These are phyloP conservation scores for Leucopsar rothschildi DNA, from an alignment of 2,113 vertebrate genomes.

Conservation along the genomic window DNA sequence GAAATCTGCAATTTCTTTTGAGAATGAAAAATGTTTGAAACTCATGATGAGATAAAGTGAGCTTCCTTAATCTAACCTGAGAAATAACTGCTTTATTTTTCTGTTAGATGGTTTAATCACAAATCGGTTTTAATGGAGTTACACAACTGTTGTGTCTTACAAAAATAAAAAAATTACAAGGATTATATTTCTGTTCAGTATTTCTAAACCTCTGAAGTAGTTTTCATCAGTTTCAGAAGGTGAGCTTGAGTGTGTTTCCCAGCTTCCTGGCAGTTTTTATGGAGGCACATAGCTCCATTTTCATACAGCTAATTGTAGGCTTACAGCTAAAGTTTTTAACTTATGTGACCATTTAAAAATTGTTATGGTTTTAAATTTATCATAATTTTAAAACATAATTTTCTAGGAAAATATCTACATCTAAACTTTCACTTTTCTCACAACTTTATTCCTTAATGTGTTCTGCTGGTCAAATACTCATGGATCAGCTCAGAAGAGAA, in stretches of 20 bases:
- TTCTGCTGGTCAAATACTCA: background rate
- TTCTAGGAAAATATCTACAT: background rate
- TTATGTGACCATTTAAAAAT: accelerated
- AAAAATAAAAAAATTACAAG: background rate
- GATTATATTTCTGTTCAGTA: background rate
- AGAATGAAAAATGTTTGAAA: background rate
- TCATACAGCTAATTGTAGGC: background rate
- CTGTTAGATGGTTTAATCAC: background rate
- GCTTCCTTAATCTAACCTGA: background rate
- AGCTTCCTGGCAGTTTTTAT: background rate
- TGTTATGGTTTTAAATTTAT: background rate
- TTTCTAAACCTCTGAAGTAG: background rate
- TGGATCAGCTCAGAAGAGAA: background rate
- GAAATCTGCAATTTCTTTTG: background rate
- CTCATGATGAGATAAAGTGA: background rate
- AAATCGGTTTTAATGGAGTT: background rate
- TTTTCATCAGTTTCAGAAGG: background rate
- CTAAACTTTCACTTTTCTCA: background rate
- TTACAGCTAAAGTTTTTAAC: background rate
- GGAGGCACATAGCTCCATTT: background rate
- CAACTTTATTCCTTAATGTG: background rate
- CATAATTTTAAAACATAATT: background rate
- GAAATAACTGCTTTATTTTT: background rate
- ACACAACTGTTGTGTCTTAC: background rate
- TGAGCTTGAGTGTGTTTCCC: background rate